Percentiles rank a stretch among this genome's conserved stretches.
Evolutionary conservation across 2,888 invertebrate genomes (phyloP).

Genomic region (Molorchus minor): DNA sequence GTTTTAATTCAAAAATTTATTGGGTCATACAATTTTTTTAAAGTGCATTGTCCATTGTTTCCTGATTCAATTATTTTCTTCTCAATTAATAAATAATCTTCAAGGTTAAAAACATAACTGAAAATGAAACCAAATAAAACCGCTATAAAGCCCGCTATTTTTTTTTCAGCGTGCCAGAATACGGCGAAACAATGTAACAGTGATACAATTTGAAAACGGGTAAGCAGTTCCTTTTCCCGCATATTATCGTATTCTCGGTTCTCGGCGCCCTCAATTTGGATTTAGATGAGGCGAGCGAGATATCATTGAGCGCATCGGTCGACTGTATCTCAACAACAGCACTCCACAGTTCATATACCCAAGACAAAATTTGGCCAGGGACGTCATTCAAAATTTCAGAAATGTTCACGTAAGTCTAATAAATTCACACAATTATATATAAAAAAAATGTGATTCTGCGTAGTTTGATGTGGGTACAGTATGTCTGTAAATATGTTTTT

Average conservation of each 20-base stretch:
- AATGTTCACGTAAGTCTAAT: background rate
- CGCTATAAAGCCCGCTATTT: too few species aligned
- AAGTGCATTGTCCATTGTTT: too few species aligned
- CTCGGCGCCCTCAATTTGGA: conserved; percentile 34
- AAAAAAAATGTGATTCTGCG: too few species aligned
- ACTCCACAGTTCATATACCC: conserved; percentile 38
- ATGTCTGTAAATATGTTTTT: too few species aligned
- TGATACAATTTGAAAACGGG: conserved; percentile 14
- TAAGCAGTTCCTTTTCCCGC: conserved; percentile 4
- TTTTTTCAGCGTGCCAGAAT: background rate
- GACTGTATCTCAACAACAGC: conserved; percentile 28
- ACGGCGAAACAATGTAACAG: conserved; percentile 13
- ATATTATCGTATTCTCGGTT: background rate
- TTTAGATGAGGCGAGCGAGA: conserved; percentile 28
- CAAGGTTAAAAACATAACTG: too few species aligned
- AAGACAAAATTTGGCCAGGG: conserved; percentile 34
- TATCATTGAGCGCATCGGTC: conserved; percentile 18
- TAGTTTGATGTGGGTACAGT: too few species aligned
- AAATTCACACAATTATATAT: too few species aligned
- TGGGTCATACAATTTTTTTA: too few species aligned
- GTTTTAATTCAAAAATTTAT: too few species aligned
- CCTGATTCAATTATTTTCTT: too few species aligned
- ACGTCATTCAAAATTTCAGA: background rate
- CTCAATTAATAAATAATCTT: too few species aligned
- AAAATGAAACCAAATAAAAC: too few species aligned